Percentiles rank a stretch among this genome's conserved stretches.
phyloP scores from a whole-genome alignment of 2,888 invertebrate species.

The Acholoe squamosa region DNA sequence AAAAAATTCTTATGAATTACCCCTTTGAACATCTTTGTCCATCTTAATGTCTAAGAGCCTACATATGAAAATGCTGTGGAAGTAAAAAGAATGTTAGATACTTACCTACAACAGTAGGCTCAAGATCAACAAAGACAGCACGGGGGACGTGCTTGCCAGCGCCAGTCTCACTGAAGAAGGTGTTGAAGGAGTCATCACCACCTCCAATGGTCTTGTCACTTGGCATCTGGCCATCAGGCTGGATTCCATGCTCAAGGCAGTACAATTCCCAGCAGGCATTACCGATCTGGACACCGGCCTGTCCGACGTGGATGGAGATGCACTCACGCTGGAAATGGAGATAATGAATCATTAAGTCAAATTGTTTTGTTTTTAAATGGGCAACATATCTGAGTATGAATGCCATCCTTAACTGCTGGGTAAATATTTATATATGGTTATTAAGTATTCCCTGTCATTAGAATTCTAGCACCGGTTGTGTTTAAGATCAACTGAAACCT shows the following conservation, averaged over 20 bases:
- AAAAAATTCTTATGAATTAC: not conserved
- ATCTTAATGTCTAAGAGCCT: not conserved
- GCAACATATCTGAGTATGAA: too few relatives aligned
- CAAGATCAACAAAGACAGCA: conserved; percentile 95
- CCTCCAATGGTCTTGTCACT: conserved; percentile 67
- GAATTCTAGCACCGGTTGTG: too few relatives aligned
- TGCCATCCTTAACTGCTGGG: too few relatives aligned
- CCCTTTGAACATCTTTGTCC: not conserved
- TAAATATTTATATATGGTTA: too few relatives aligned
- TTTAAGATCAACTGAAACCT: too few relatives aligned
- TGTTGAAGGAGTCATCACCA: conserved; percentile 79
- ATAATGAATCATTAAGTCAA: not conserved
- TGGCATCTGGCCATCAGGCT: conserved; percentile 15
- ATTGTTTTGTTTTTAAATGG: too few relatives aligned
- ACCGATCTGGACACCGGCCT: conserved; percentile 42
- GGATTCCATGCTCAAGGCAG: conserved; percentile 38
- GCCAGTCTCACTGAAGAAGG: conserved; percentile 31
- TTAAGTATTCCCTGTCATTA: too few relatives aligned
- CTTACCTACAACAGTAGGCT: conserved; percentile 93
- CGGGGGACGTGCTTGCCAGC: conserved; percentile 93
- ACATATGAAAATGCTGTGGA: not conserved
- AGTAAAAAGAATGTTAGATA: not conserved
- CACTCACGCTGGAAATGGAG: conserved; percentile 2
- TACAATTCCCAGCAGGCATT: conserved; percentile 46
- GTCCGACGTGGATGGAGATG: conserved; percentile 42